Base-by-base conservation (phyloP, 2,797 vertebrate genomes). In the Tinamus major region DNA sequence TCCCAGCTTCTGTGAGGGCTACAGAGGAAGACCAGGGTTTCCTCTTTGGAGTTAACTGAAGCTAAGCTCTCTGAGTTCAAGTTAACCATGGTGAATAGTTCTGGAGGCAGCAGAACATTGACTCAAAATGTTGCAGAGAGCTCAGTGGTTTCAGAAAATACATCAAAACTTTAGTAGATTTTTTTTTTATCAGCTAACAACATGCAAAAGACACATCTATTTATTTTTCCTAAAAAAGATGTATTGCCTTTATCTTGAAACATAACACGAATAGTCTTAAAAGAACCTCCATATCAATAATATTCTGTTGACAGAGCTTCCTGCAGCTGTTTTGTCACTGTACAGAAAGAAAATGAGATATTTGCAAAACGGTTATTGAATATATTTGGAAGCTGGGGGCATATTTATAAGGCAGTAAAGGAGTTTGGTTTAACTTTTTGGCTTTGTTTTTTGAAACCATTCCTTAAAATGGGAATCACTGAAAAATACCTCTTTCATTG, bases 21-120 rank as follows among this genome's bases (percentile, higher is more conserved):
- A 39, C 59, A 76, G 35, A 81, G 59, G 56, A 92, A 86, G 77
- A 59, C 59, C 75, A 42, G 35, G 77, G 87, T 94, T 85, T 93
- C 85, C 67, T 91, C 85, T 71, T 63, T 81, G 70, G 78, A 86
- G 87, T 94, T 92, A 93, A 92, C 77, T 93, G 80, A 92, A 88
- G 79, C 78, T 77, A 88, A 86, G 79, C 70, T 63, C 65, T 68
- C 51, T 65, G 70, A 95, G 87, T 46, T 84, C 51, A 62, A n/a
- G 42, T 89, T 72, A 92, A 77, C 67, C 84, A 79, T 0, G 0
- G 58, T 33, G 49, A 94, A 85, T 44, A 51, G 39, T 82, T 87
- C 76, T 62, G 79, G 49, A 92, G 79, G 63, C 59, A 91, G 77
- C 53, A 64, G 76, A 93, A 89, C 85, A 95, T 78, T 89, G 94